phyloP scores from a whole-genome alignment of 2,797 vertebrate species.

The Hydrophis major region DNA sequence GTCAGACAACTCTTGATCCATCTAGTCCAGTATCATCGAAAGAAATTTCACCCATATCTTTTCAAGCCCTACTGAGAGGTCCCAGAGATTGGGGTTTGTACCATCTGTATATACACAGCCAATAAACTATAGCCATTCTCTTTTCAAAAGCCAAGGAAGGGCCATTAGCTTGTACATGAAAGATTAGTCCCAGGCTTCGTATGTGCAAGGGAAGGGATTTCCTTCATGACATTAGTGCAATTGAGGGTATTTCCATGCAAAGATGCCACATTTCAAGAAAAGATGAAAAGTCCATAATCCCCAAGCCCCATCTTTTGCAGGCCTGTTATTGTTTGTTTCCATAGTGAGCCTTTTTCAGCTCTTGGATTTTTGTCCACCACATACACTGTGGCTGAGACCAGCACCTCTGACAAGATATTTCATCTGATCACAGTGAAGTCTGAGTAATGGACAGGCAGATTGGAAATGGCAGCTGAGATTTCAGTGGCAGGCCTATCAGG shows the following conservation, averaged over 20 bases:
- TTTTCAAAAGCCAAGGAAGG: not conserved
- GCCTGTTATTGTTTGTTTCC: not conserved
- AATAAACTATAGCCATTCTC: not conserved
- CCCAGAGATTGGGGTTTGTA: not conserved
- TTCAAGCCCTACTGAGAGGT: not conserved
- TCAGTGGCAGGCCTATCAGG: not conserved
- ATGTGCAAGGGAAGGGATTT: not conserved
- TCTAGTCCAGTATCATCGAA: not conserved
- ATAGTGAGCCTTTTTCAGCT: not conserved
- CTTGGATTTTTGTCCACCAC: not conserved
- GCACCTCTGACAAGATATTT: slow-evolving; percentile 4
- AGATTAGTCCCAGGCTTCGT: not conserved
- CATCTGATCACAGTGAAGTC: slow-evolving; percentile 15
- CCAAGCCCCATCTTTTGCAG: not conserved
- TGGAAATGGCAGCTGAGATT: slow-evolving; percentile 20
- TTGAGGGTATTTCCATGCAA: not conserved
- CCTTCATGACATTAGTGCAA: not conserved
- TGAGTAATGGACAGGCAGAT: slow-evolving; percentile 29
- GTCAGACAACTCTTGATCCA: not conserved
- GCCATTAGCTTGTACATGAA: not conserved
- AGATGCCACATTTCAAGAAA: not conserved
- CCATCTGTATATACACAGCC: not conserved
- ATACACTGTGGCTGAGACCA: not conserved
- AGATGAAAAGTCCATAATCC: not conserved
- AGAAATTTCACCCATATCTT: not conserved